These are phyloP conservation scores for Sternarchorhynchus goeldii DNA, from an alignment of 2,797 vertebrate genomes.

Conservation along the genomic window DNA sequence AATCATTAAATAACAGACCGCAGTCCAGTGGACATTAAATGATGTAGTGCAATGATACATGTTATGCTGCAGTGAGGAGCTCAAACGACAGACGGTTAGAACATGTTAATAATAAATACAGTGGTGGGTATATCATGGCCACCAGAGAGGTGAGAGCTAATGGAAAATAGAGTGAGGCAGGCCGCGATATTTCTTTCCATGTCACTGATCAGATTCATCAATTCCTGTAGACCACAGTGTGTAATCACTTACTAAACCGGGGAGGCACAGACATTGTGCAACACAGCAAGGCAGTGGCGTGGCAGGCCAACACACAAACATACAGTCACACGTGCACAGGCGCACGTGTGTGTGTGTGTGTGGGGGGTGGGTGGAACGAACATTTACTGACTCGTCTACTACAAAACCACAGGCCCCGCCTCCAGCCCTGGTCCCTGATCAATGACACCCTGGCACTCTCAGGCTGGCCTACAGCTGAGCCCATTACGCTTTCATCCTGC, in stretches of 20 bases:
- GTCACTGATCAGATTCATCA: conserved; percentile 25
- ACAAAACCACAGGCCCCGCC: conserved; percentile 19
- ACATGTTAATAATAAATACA: too few relatives aligned
- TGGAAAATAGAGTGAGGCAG: conserved; percentile 7
- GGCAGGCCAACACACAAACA: not conserved
- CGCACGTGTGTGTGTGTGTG: not conserved
- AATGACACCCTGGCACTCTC: conserved; percentile 39
- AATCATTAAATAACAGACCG: not conserved
- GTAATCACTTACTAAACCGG: conserved; percentile 22
- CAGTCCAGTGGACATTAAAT: not conserved
- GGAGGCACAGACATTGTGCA: not conserved
- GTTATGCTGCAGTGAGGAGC: not conserved
- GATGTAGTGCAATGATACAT: not conserved
- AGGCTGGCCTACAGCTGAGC: conserved; percentile 43
- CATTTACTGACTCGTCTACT: not conserved
- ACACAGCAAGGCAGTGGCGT: not conserved
- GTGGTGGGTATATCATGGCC: not conserved
- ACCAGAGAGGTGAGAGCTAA: not conserved
- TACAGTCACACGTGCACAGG: not conserved
- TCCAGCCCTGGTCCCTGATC: conserved; percentile 39
- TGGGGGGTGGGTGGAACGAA: not conserved
- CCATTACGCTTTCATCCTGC: conserved; percentile 49
- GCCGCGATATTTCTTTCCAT: not conserved
- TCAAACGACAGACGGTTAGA: not conserved
- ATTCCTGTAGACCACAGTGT: conserved; percentile 25